phyloP scores from a whole-genome alignment of 2,888 invertebrate genomes.

The Dichetophora obliterata region DNA sequence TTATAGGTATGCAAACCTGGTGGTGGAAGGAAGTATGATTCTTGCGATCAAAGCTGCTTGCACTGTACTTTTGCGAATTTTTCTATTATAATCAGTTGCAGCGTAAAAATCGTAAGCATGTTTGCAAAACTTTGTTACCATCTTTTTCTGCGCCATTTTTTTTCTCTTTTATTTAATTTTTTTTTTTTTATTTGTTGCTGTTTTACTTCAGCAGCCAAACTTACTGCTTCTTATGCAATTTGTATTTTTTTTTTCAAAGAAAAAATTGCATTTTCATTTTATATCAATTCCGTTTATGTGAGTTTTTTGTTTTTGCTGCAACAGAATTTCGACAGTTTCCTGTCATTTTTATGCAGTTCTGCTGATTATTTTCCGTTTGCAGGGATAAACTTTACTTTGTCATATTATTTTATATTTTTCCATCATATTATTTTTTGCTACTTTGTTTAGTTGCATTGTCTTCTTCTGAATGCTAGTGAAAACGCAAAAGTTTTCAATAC shows the following conservation, averaged over 20 bases:
- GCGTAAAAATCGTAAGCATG: slow-evolving; percentile 28
- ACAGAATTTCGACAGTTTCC: slow-evolving; percentile 1
- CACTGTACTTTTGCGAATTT: slow-evolving; percentile 8
- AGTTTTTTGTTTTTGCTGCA: not conserved
- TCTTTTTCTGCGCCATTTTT: not conserved
- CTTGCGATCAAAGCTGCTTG: not conserved
- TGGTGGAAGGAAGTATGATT: too few species aligned
- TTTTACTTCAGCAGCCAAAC: not conserved
- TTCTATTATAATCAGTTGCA: slow-evolving; percentile 22
- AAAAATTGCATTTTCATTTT: slow-evolving; percentile 10
- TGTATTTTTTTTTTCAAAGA: not conserved
- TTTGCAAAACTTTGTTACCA: slow-evolving; percentile 8
- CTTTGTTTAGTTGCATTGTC: too few species aligned
- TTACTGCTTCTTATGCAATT: slow-evolving; percentile 9
- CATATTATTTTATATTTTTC: too few species aligned
- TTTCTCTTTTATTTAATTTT: too few species aligned
- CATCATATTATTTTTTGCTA: too few species aligned
- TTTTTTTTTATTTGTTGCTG: not conserved
- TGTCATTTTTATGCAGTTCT: not conserved
- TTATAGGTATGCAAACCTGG: too few species aligned
- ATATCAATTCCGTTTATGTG: not conserved
- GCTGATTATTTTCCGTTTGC: too few species aligned
- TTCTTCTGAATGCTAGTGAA: too few species aligned
- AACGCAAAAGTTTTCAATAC: too few species aligned
- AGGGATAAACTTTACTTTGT: too few species aligned